These are phyloP conservation scores for Myrmophylax atrothorax DNA, from an alignment of 2,113 vertebrate genomes.

Conservation along the genomic window DNA sequence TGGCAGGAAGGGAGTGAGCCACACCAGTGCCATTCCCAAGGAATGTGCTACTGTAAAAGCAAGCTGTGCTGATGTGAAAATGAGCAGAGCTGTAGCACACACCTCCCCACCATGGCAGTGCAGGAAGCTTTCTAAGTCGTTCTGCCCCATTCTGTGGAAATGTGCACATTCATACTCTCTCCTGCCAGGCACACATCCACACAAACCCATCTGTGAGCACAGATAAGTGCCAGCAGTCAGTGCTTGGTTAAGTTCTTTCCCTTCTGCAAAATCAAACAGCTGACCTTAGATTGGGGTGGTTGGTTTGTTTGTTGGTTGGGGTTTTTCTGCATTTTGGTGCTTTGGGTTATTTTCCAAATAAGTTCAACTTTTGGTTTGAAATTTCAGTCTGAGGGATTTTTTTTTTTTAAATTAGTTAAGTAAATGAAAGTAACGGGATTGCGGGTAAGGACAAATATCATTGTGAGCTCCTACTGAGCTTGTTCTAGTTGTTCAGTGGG, in stretches of 20 bases:
- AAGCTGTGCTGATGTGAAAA: neutral
- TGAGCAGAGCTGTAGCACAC: neutral
- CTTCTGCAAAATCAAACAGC: neutral
- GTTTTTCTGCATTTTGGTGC: neutral
- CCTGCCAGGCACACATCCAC: neutral
- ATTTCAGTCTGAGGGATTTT: neutral
- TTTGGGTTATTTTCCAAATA: neutral
- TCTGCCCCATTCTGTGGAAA: neutral
- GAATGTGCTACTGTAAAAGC: neutral
- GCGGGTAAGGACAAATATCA: neutral
- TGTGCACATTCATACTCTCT: neutral
- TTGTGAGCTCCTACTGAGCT: neutral
- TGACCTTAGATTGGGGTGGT: neutral
- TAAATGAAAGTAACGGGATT: neutral
- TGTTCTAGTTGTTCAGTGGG: neutral
- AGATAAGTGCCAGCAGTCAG: neutral
- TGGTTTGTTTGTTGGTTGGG: neutral
- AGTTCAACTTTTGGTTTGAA: neutral
- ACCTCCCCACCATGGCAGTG: neutral
- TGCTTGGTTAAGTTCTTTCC: neutral
- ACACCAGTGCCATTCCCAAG: neutral
- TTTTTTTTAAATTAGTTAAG: neutral
- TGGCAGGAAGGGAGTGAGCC: neutral
- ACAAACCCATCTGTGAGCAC: neutral
- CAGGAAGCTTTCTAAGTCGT: neutral